These are phyloP conservation scores for Eupeodes corollae DNA, from an alignment of 1,140 invertebrate species.

Conservation along the genomic window DNA sequence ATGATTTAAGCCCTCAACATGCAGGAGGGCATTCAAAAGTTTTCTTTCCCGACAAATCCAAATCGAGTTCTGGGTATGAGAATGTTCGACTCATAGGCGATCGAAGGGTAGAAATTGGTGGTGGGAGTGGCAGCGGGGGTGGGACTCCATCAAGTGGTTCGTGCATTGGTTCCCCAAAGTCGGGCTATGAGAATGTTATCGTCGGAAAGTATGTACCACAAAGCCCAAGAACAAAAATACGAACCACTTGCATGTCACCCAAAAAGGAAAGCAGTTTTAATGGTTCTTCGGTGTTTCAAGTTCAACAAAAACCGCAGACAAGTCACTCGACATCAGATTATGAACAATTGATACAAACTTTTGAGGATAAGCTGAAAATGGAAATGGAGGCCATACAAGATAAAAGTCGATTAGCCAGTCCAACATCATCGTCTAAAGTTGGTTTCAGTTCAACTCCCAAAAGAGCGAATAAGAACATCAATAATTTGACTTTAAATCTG, in stretches of 20 bases:
- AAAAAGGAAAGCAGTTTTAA: slow-evolving; percentile 29
- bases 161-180: slow-evolving; percentile 6
- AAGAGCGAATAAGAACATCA: slow-evolving; percentile 28
- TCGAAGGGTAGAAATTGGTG: slow-evolving; percentile 29
- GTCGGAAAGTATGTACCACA: slow-evolving; percentile 32
- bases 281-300: slow-evolving; percentile 12
- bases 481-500: slow-evolving; percentile 32
- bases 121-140: slow-evolving; percentile 8
- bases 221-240: slow-evolving; percentile 34
- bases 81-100: slow-evolving; percentile 28
- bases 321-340: slow-evolving; percentile 27
- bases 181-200: slow-evolving; percentile 25
- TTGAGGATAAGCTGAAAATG: slow-evolving; percentile 31
- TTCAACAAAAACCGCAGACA: slow-evolving; percentile 15
- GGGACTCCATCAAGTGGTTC: slow-evolving; percentile 8
- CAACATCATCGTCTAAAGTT: neutral
- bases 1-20: slow-evolving; percentile 6
- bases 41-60: neutral
- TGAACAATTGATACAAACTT: slow-evolving; percentile 33
- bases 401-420: slow-evolving; percentile 8
- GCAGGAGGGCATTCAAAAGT: neutral
- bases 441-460: slow-evolving; percentile 11
- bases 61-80: slow-evolving; percentile 23
- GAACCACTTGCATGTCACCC: slow-evolving; percentile 34
- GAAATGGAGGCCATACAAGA: slow-evolving; percentile 17